phyloP scores from a whole-genome alignment of 2,888 invertebrate species.

The Deroplatys truncata region DNA sequence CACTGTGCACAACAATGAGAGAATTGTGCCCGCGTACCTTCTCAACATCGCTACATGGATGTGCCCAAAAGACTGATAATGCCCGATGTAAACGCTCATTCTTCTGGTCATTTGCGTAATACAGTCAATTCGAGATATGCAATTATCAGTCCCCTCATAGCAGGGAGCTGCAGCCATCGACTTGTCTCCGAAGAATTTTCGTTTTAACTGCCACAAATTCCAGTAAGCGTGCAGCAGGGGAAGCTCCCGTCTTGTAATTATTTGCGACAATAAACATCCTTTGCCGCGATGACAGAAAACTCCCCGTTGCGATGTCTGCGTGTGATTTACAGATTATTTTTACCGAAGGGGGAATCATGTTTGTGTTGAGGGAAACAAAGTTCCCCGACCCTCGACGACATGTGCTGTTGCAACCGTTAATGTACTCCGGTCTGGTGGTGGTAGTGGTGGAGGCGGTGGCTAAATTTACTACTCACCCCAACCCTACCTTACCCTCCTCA shows the following conservation, averaged over 20 bases:
- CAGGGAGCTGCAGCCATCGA: neutral
- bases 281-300: neutral
- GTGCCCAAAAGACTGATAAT: no score
- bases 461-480: neutral
- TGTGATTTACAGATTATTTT: constrained; percentile 10
- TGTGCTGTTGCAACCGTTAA: neutral
- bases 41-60: no score
- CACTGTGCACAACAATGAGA: no score
- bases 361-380: neutral
- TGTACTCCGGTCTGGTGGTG: neutral
- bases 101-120: no score
- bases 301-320: neutral
- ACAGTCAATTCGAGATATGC: no score
- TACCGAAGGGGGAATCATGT: neutral
- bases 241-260: neutral
- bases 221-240: neutral
- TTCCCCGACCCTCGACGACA: neutral
- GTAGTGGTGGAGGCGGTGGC: neutral
- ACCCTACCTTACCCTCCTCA: neutral
- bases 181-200: neutral
- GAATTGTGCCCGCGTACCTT: no score
- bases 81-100: no score
- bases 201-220: neutral
- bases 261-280: constrained; percentile 11
- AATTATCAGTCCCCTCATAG: no score